A percentile compares a stretch with the other conserved stretches of the same genome.
Evolutionary conservation across 2,113 vertebrate genomes (phyloP).

Genomic region (Polypterus bichir): DNA sequence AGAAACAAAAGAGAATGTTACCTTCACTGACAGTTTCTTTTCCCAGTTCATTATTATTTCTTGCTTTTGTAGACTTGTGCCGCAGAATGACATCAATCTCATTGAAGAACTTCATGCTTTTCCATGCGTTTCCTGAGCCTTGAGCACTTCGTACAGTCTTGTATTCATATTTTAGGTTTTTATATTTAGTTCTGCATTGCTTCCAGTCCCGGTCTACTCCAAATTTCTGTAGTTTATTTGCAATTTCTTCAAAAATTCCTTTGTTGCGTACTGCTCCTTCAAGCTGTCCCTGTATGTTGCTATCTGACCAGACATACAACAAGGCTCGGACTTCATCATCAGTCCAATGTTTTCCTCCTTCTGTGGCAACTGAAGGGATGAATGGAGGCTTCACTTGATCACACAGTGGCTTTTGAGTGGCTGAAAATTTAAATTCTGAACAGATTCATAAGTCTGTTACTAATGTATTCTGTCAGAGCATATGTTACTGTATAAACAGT

Average conservation of each 20-base stretch:
- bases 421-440: slow-evolving; percentile 25
- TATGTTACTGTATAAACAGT: too few relatives aligned
- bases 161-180: slow-evolving; percentile 83
- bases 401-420: slow-evolving; percentile 28
- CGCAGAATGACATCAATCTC: slow-evolving; percentile 73
- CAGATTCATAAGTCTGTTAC: too few relatives aligned
- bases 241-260: slow-evolving; percentile 81
- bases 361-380: slow-evolving; percentile 51
- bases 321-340: slow-evolving; percentile 71
- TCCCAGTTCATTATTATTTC: slow-evolving; percentile 14
- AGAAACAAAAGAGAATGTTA: background rate
- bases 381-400: slow-evolving; percentile 30
- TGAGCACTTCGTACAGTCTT: slow-evolving; percentile 61
- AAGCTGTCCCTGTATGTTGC: slow-evolving; percentile 57
- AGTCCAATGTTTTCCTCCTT: slow-evolving; percentile 80
- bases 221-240: slow-evolving; percentile 59
- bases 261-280: slow-evolving; percentile 75
- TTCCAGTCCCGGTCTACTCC: slow-evolving; percentile 82
- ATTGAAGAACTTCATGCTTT: slow-evolving; percentile 75
- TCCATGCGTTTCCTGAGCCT: slow-evolving; percentile 45
- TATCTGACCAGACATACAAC: slow-evolving; percentile 68
- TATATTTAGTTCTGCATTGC: slow-evolving; percentile 84
- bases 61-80: slow-evolving; percentile 43
- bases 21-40: slow-evolving; percentile 16
- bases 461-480: too few relatives aligned